These are phyloP conservation scores for Drymodes brunneopygia DNA, from an alignment of 2,113 vertebrate species.

Conservation along the genomic window DNA sequence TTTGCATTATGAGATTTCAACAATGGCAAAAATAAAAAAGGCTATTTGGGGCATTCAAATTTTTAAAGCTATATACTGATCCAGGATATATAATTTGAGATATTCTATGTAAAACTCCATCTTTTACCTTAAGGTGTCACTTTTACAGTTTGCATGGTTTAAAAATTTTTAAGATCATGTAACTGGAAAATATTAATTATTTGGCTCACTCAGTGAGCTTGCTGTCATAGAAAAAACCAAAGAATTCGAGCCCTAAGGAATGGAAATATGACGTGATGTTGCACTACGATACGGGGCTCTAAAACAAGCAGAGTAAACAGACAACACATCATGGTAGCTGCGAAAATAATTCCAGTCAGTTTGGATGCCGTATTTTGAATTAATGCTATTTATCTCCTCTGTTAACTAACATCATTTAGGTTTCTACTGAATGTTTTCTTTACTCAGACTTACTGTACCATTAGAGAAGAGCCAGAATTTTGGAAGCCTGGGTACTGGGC, in stretches of 20 bases:
- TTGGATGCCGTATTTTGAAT: background rate
- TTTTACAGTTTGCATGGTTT: background rate
- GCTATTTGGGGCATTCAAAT: background rate
- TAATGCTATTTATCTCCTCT: background rate
- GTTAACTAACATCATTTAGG: background rate
- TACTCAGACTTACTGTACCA: background rate
- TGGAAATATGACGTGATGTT: background rate
- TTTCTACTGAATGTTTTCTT: background rate
- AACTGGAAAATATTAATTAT: background rate
- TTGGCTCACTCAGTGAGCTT: background rate
- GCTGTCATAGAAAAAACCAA: background rate
- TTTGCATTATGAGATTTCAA: background rate
- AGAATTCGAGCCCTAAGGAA: background rate
- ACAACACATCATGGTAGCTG: accelerated
- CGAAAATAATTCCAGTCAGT: background rate
- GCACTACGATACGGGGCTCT: background rate
- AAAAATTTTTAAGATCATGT: background rate
- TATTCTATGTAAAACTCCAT: background rate
- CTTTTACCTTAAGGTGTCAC: background rate
- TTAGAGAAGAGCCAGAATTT: background rate
- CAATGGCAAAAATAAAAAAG: background rate
- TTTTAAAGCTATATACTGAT: background rate
- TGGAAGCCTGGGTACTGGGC: background rate
- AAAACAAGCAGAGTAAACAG: background rate
- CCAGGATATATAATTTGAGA: background rate